Conservation (phyloP, 2,113 vertebrate genomes). For the Beaufortia kweichowensis region DNA sequence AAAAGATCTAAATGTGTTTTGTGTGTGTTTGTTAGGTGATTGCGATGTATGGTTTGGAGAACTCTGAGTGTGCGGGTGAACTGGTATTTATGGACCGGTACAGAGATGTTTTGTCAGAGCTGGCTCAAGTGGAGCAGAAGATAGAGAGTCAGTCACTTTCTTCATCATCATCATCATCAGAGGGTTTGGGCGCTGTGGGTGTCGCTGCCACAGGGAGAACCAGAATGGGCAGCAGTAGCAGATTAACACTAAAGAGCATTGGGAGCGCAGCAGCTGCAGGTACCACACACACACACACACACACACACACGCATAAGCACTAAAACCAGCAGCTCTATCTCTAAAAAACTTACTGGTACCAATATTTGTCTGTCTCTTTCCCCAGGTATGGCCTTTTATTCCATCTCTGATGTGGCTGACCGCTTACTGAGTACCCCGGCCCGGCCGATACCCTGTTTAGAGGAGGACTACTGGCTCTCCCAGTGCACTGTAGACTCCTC, state of each 20-base stretch:
- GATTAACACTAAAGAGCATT: slow-evolving; percentile 90
- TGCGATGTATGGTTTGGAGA: slow-evolving; percentile 83
- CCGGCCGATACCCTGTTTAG: slow-evolving; percentile 78
- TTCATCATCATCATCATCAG: slow-evolving; percentile 72
- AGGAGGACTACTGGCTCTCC: slow-evolving; percentile 88
- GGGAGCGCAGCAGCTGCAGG: slow-evolving; percentile 94
- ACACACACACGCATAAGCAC: no score
- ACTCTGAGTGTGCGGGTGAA: slow-evolving; percentile 82
- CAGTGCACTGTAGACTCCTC: slow-evolving; percentile 70
- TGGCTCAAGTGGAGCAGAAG: slow-evolving; percentile 87
- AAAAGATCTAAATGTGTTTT: no score
- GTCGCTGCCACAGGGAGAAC: slow-evolving; percentile 62
- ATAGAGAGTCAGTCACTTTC: slow-evolving; percentile 84
- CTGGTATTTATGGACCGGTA: slow-evolving; percentile 92
- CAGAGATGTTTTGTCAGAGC: slow-evolving; percentile 83
- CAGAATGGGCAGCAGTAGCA: slow-evolving; percentile 79
- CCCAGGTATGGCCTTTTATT: slow-evolving; percentile 95
- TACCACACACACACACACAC: slow-evolving; percentile 54
- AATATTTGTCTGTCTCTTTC: neutral
- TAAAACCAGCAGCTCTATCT: no score
- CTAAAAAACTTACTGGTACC: no score
- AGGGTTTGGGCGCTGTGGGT: slow-evolving; percentile 66
- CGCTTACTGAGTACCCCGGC: slow-evolving; percentile 83
- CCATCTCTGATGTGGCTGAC: slow-evolving; percentile 93
- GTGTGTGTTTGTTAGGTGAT: slow-evolving; percentile 78